Evolutionary conservation across 2,888 invertebrate genomes (phyloP).

Genomic region (Eutolmus rufibarbis): DNA sequence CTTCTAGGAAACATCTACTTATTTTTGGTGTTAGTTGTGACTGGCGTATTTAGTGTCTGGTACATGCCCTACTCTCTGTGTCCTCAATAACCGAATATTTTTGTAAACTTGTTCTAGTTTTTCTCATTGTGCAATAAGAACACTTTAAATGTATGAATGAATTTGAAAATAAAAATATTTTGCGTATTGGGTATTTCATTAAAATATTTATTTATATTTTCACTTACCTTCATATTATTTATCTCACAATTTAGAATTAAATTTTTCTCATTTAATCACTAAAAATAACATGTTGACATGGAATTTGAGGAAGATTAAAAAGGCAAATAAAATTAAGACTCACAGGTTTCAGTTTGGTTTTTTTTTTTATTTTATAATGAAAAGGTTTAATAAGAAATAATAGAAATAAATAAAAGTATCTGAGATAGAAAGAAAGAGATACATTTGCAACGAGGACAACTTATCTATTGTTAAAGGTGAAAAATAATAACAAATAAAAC

Average conservation of each 20-base stretch:
- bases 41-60: background rate
- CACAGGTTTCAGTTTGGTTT: background rate
- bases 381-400: slow-evolving; percentile 33
- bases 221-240: background rate
- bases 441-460: background rate
- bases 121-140: slow-evolving; percentile 30
- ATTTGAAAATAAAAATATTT: slow-evolving; percentile 34
- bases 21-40: slow-evolving; percentile 19
- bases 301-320: background rate
- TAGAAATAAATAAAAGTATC: slow-evolving; percentile 30
- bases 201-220: background rate
- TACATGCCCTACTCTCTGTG: background rate
- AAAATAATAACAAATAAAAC: background rate
- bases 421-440: slow-evolving; percentile 28
- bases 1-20: background rate
- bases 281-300: background rate
- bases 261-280: background rate
- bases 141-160: slow-evolving; percentile 26
- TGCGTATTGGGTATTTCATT: background rate
- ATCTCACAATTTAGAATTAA: background rate
- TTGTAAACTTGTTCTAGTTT: slow-evolving; percentile 32
- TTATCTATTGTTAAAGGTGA: background rate
- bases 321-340: background rate
- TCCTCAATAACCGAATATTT: slow-evolving; percentile 27
- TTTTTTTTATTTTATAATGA: slow-evolving; percentile 1